Base-by-base conservation (phyloP, 1,140 invertebrate species). In the Hormaphis cornu region DNA sequence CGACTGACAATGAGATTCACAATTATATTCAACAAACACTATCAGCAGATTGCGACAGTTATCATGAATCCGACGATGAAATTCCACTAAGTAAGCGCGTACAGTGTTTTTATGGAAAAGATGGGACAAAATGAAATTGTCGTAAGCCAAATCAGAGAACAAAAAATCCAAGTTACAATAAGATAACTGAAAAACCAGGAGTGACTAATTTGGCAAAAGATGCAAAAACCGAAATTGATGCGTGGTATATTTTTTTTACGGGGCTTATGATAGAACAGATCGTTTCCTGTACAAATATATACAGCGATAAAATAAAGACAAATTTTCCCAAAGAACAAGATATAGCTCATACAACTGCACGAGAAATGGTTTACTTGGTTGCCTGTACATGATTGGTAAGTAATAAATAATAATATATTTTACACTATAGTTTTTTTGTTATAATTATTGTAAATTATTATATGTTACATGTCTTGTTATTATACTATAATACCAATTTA, bases 11-110 rank as follows among this genome's bases (percentile, higher is more conserved):
- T 35, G 30, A 56, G 33, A 18, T 56, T 56, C 30, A 56, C 53
- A 35, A 56, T 56, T 30, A 56, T 56, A 37, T 56, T 56, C 53
- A 53, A 53, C 52, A 53, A 53, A 53, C 12, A 53, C 52, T 53
- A 35, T 56, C 33, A 35, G 18, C n/a, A 18, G 53, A 37, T 56
- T 56, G 30, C 18, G 53, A 37, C n/a, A 10, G 1, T 56, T 56
- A 56, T 35, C 46, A 50, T 50, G 18, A 50, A 50, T 50, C 46
- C 12, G 46, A 50, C 18, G 46, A 50, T 50, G 46, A 50, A 22
- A 22, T 50, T 20, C 20, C 46, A 20, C 18, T 50, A 20, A 50
- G 46, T 50, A 50, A 22, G 46, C 16, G 18, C 3, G 46, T 20
- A 50, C 4, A 50, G 18, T 20, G 12, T 50, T 50, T 20, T 50